phyloP scores from a whole-genome alignment of 1,140 invertebrate species.

The Hirudo medicinalis region DNA sequence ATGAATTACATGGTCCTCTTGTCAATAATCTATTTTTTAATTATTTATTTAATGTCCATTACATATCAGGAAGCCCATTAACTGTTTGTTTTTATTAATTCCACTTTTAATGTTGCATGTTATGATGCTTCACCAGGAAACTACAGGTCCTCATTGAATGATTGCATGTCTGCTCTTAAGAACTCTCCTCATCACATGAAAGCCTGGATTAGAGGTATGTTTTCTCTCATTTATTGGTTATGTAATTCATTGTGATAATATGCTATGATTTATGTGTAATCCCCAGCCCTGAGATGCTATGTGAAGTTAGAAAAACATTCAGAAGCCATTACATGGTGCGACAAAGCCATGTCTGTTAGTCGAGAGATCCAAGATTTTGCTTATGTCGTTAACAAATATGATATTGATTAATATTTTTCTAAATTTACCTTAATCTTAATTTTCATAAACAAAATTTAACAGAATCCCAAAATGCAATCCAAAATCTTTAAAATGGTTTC shows the following conservation, averaged over 20 bases:
- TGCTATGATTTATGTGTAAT: background rate
- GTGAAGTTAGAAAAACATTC: conserved; percentile 56
- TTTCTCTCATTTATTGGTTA: background rate
- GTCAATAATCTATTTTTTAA: background rate
- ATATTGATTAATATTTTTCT: too few relatives aligned
- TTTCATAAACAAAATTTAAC: too few relatives aligned
- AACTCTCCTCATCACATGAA: conserved; percentile 66
- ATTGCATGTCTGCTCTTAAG: conserved; percentile 62
- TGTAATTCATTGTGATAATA: conserved; percentile 2
- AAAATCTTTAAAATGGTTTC: too few relatives aligned
- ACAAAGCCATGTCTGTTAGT: conserved; percentile 31
- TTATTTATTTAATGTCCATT: background rate
- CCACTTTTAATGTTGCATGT: conserved; percentile 20
- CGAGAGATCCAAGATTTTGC: too few relatives aligned
- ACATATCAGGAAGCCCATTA: background rate
- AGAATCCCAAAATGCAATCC: too few relatives aligned
- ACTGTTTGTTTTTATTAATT: conserved; percentile 8
- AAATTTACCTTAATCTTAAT: too few relatives aligned
- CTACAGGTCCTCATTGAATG: conserved; percentile 48
- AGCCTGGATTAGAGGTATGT: conserved; percentile 51
- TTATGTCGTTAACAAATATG: too few relatives aligned
- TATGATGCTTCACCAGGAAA: conserved; percentile 30
- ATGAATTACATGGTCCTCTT: background rate
- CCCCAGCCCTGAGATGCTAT: conserved; percentile 55
- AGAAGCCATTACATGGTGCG: conserved; percentile 58